Base-by-base conservation (phyloP, 64 coral and sea anemone species). In the Cladopsammia gracilis region DNA sequence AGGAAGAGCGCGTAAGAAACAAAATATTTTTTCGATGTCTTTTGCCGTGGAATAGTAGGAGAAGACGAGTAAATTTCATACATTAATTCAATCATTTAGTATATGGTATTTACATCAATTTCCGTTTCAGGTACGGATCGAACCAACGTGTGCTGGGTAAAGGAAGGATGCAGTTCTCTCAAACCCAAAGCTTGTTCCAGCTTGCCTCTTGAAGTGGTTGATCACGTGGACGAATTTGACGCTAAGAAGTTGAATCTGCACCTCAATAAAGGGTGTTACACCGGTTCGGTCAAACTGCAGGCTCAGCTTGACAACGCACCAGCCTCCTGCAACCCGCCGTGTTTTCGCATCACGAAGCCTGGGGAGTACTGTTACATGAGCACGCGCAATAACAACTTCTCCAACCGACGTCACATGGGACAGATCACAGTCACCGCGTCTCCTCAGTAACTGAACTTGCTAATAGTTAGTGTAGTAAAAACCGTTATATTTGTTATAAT, bases 311-410 rank as follows among this genome's bases (percentile, higher is more conserved):
- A 89, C 73, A 89, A 89, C 48, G 73, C 87, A 18, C 87, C 87
- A 77, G 59, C 87, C 71, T 89, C 87, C 87, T 89, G 87, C 43
- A 89, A 89, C 58, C 87, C 87, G 58, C 87, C 87, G 19, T 89
- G 87, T 64, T 89, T 89, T 73, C 87, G 87, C 34, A 89, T 89
- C 73, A 89, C 72, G 44, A 89, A 64, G 87, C 87, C 87, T 76
- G 87, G 87, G 71, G 20, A 61, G 18, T 89, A 89, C 73, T 89
- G 87, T 77, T 89, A 89, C 72, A 89, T 89, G 87, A 26, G 87
- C 87, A 89, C 87, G 87, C 87, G 87, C 72, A 89, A 89, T 78
- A 89, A 89, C 87, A 89, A 89, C 87, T 89, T 89, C 87, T 89
- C 87, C 72, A 89, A 89, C 73, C 73, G 87, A 62, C 87, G 87